A percentile compares a stretch with the other conserved stretches of the same genome.
These are phyloP conservation scores for Sciurus carolinensis DNA, from an alignment of 2,797 vertebrate species.

Conservation along the genomic window DNA sequence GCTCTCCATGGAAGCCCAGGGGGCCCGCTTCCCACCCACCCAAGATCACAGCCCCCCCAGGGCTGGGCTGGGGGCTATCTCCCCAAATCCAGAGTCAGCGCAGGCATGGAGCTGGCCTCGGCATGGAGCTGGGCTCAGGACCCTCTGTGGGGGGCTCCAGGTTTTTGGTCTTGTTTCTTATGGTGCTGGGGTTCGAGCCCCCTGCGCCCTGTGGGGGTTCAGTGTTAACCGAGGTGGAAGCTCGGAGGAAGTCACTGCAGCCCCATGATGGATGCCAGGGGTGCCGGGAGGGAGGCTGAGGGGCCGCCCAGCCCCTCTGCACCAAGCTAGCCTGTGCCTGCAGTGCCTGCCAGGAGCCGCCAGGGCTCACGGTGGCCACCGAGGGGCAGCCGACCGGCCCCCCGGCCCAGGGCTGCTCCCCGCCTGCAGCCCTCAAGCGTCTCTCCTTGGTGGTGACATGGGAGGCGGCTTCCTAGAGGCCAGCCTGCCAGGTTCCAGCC, in stretches of 20 bases:
- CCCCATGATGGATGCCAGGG: neutral
- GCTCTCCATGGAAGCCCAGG: neutral
- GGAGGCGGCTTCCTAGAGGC: slow-evolving; percentile 54
- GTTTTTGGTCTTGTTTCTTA: too few relatives aligned
- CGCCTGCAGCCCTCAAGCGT: accelerated
- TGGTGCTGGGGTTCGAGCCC: too few relatives aligned
- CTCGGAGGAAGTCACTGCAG: neutral
- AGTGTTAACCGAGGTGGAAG: slow-evolving; percentile 6
- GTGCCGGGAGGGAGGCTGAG: neutral
- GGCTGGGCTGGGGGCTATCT: neutral
- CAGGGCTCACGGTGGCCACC: neutral
- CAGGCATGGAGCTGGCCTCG: neutral
- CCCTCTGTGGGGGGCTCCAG: neutral
- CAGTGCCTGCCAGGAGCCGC: neutral
- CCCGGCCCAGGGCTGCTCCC: neutral
- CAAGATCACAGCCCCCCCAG: neutral
- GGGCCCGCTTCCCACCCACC: neutral
- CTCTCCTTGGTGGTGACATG: slow-evolving; percentile 14
- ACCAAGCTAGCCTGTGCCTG: neutral
- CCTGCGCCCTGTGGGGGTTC: neutral
- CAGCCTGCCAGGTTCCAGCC: neutral
- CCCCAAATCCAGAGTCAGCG: neutral
- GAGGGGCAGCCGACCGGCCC: neutral
- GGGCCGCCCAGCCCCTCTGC: neutral
- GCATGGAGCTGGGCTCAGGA: neutral